These are phyloP conservation scores for Ennomos erosarius DNA, from an alignment of 2,888 invertebrate genomes.

Conservation along the genomic window DNA sequence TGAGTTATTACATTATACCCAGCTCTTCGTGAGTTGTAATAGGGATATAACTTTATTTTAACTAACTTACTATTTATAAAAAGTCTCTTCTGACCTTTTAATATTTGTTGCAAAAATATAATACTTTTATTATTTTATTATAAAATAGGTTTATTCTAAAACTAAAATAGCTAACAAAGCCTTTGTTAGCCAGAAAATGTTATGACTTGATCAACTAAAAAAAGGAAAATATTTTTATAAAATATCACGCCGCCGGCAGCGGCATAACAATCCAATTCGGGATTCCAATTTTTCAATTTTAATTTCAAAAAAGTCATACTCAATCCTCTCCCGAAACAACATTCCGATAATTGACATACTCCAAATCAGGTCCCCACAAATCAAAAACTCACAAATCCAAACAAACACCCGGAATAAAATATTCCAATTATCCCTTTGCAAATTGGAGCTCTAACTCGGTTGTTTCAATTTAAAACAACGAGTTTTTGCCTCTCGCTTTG, in stretches of 20 bases:
- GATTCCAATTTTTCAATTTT: conserved; percentile 21
- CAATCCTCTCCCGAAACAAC: conserved; percentile 24
- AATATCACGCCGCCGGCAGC: background rate
- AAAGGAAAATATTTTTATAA: no score
- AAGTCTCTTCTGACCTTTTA: no score
- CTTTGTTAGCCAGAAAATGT: no score
- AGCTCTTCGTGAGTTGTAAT: no score
- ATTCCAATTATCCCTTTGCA: conserved; percentile 36
- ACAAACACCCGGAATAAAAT: conserved; percentile 37
- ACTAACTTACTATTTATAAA: no score
- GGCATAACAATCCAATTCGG: conserved; percentile 10
- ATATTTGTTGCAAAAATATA: no score
- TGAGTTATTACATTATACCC: no score
- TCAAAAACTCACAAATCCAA: conserved; percentile 37
- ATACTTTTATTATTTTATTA: no score
- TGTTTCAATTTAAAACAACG: conserved; percentile 33
- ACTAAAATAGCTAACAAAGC: no score
- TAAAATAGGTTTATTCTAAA: no score
- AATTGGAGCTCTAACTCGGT: conserved; percentile 31
- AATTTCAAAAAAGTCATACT: conserved; percentile 22
- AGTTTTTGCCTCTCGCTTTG: conserved; percentile 3
- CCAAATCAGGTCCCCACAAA: conserved; percentile 35
- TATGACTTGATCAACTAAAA: no score
- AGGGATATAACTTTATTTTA: no score
- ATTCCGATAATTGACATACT: conserved; percentile 36